These are phyloP conservation scores for Seladonia tumulorum DNA, from an alignment of 2,888 invertebrate species.

Conservation along the genomic window DNA sequence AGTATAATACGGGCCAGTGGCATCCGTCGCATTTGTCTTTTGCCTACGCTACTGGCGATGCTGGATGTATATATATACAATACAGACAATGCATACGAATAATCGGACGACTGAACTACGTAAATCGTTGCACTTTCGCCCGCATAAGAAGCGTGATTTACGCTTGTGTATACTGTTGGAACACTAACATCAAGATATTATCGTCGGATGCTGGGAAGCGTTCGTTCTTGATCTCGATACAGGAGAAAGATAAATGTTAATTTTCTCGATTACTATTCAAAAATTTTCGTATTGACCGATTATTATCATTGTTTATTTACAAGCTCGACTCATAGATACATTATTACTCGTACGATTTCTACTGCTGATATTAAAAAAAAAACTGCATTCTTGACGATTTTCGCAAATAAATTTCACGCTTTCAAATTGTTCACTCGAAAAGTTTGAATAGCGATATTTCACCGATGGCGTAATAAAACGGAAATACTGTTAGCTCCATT, in stretches of 20 bases:
- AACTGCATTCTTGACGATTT: background rate
- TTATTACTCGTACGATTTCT: background rate
- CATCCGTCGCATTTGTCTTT: slow-evolving; percentile 2
- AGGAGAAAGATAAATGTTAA: background rate
- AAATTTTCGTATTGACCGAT: background rate
- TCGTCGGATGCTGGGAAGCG: slow-evolving; percentile 18
- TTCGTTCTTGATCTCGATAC: background rate
- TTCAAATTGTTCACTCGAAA: slow-evolving; percentile 16
- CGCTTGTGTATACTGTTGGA: slow-evolving; percentile 24
- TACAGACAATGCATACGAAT: slow-evolving; percentile 59
- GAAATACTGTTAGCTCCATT: slow-evolving; percentile 61
- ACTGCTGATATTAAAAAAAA: background rate
- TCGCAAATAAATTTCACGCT: background rate
- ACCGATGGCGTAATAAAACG: slow-evolving; percentile 57
- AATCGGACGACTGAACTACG: slow-evolving; percentile 69
- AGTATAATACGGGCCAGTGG: background rate
- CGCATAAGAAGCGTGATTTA: slow-evolving; percentile 69
- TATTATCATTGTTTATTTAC: too few species aligned
- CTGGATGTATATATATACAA: slow-evolving; percentile 30
- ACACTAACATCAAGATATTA: slow-evolving; percentile 41
- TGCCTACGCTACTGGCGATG: slow-evolving; percentile 48
- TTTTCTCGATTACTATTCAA: background rate
- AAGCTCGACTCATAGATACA: too few species aligned
- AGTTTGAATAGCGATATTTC: slow-evolving; percentile 61
- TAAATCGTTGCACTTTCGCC: slow-evolving; percentile 70